These are phyloP conservation scores for Eristalis arbustorum DNA, from an alignment of 2,888 invertebrate species.

Conservation along the genomic window DNA sequence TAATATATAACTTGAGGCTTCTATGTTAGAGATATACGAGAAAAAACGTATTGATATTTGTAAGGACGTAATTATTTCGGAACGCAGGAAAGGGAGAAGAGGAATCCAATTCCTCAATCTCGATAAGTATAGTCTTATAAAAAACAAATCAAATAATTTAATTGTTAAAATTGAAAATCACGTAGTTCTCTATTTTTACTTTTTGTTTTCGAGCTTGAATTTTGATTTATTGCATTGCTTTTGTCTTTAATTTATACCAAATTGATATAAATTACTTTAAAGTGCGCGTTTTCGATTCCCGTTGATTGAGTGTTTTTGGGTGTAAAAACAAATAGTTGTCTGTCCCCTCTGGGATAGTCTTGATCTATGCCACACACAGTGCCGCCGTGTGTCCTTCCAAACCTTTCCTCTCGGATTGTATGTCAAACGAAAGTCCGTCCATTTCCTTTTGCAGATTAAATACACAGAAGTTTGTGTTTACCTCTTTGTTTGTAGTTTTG, in stretches of 20 bases:
- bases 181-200: not conserved
- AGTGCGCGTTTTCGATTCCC: conserved; percentile 3
- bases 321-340: too few species aligned
- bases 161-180: conserved; percentile 2
- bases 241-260: not conserved
- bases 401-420: too few species aligned
- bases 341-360: too few species aligned
- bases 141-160: conserved; percentile 15
- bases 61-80: conserved; percentile 48
- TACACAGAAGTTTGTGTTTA: too few species aligned
- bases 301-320: not conserved
- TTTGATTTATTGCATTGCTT: not conserved
- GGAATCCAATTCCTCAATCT: conserved; percentile 35
- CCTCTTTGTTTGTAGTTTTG: too few species aligned
- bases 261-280: conserved; percentile 1
- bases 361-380: too few species aligned
- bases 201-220: conserved; percentile 11
- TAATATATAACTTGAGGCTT: conserved; percentile 56
- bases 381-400: too few species aligned
- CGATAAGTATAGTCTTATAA: not conserved
- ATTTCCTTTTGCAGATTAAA: too few species aligned
- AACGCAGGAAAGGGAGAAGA: conserved; percentile 33
- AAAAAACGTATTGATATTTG: conserved; percentile 10
- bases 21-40: conserved; percentile 35
- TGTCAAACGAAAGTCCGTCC: too few species aligned